These are phyloP conservation scores for Parapristionchus giblindavisi DNA, from an alignment of 2,888 invertebrate species.

Conservation along the genomic window DNA sequence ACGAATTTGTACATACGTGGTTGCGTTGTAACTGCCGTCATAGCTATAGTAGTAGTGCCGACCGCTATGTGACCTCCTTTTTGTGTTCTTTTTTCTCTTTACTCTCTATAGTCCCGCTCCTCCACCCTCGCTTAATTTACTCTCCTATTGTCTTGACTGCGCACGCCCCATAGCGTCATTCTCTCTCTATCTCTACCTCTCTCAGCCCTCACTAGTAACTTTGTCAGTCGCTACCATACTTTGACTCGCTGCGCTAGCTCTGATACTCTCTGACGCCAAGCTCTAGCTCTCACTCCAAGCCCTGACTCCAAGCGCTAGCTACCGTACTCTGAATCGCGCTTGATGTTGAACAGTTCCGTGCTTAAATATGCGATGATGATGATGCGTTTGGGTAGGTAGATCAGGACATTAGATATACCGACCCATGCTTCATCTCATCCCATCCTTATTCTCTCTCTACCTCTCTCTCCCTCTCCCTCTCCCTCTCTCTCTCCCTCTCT, in stretches of 20 bases:
- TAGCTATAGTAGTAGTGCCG: too few relatives aligned
- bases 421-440: not conserved
- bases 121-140: slow-evolving; percentile 24
- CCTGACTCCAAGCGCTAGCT: not conserved
- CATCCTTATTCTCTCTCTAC: slow-evolving; percentile 10
- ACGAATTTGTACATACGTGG: not conserved
- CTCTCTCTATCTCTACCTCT: too few relatives aligned
- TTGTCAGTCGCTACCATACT: too few relatives aligned
- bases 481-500: not conserved
- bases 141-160: not conserved
- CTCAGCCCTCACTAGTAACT: too few relatives aligned
- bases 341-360: too few relatives aligned
- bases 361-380: too few relatives aligned
- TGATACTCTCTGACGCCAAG: not conserved
- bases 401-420: too few relatives aligned
- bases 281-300: not conserved
- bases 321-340: too few relatives aligned
- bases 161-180: slow-evolving; percentile 28
- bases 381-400: too few relatives aligned
- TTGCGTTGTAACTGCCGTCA: too few relatives aligned
- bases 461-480: not conserved
- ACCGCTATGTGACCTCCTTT: not conserved
- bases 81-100: slow-evolving; percentile 5
- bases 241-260: too few relatives aligned
- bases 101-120: not conserved